Conservation (phyloP, 2,888 invertebrate species). For the Melanchra persicariae region DNA sequence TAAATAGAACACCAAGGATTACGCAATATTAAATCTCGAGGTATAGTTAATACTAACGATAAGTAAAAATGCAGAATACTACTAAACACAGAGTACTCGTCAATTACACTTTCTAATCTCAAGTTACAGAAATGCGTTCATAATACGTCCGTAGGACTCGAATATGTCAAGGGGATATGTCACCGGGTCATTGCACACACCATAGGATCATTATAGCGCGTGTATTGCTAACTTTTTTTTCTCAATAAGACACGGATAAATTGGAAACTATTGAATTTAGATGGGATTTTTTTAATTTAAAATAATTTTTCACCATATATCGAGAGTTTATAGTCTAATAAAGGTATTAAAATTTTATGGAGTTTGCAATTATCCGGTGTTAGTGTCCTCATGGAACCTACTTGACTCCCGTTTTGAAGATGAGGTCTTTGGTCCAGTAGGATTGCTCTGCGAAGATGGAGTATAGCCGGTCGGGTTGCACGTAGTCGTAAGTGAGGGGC, state of each 20-base stretch:
- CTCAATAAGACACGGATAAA: too few relatives aligned
- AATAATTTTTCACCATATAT: too few relatives aligned
- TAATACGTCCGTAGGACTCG: constrained; percentile 45
- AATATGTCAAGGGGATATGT: constrained; percentile 16
- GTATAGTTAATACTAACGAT: constrained; percentile 63
- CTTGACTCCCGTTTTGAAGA: constrained; percentile 55
- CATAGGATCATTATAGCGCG: too few relatives aligned
- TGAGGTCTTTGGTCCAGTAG: constrained; percentile 65
- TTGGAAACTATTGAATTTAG: too few relatives aligned
- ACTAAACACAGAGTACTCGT: constrained; percentile 49
- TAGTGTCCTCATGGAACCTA: constrained; percentile 12
- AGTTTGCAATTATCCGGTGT: not conserved
- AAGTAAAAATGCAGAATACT: constrained; percentile 51
- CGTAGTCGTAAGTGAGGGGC: constrained; percentile 49
- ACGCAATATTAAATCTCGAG: constrained; percentile 41
- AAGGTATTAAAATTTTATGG: too few relatives aligned
- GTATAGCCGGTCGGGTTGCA: constrained; percentile 72
- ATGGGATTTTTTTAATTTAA: too few relatives aligned
- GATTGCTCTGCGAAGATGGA: constrained; percentile 72
- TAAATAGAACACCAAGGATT: constrained; percentile 49
- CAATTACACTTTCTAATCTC: constrained; percentile 56
- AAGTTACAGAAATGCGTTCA: constrained; percentile 55
- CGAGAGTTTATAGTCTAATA: too few relatives aligned
- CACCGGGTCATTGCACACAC: too few relatives aligned
- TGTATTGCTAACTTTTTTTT: too few relatives aligned